These are phyloP conservation scores for Mustelus asterias DNA, from an alignment of 2,113 vertebrate genomes.

Conservation along the genomic window DNA sequence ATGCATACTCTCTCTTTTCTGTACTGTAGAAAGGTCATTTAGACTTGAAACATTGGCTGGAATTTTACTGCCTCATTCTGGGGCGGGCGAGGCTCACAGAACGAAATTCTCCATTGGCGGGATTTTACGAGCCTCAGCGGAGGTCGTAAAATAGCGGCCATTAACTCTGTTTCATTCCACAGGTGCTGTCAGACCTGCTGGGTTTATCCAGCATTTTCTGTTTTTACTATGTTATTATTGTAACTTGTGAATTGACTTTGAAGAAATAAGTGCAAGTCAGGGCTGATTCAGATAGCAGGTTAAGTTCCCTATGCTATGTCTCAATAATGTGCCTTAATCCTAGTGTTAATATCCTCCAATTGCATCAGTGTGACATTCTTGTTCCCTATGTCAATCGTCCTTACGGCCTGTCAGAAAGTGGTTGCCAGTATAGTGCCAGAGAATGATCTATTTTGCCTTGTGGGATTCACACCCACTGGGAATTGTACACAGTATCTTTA, in stretches of 20 bases:
- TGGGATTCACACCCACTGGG: neutral
- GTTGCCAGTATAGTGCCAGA: neutral
- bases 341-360: neutral
- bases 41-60: too few relatives aligned
- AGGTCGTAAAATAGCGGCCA: too few relatives aligned
- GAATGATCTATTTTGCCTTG: neutral
- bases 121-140: too few relatives aligned
- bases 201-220: too few relatives aligned
- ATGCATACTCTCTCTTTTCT: too few relatives aligned
- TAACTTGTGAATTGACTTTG: constrained; percentile 26
- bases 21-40: too few relatives aligned
- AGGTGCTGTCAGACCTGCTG: too few relatives aligned
- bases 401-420: neutral
- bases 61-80: too few relatives aligned
- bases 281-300: neutral
- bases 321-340: neutral
- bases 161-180: too few relatives aligned
- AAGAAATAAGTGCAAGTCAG: constrained; percentile 1
- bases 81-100: too few relatives aligned
- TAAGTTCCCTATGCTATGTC: neutral
- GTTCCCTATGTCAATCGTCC: neutral
- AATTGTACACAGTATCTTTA: neutral
- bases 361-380: neutral
- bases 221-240: neutral
- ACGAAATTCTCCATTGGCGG: too few relatives aligned